Evolutionary conservation across 2,888 invertebrate species (phyloP), one percentile per base, ranked within the genome.

Genomic region (Lithophane socia): DNA sequence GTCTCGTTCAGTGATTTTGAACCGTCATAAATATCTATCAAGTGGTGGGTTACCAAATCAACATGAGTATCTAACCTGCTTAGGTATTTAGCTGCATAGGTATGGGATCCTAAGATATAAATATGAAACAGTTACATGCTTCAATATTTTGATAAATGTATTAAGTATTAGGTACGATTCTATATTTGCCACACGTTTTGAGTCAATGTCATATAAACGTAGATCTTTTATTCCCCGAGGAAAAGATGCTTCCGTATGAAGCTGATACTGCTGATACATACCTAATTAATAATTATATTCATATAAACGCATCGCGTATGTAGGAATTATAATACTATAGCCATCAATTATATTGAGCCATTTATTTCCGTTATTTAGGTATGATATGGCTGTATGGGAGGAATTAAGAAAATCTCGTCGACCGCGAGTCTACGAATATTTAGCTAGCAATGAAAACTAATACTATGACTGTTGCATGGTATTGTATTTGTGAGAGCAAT

Each of bases 211-310:
- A 70, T 69, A 42, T 49, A 49, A 18, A 66, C 37, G 71, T 78
- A 85, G 72, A 65, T 65, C 49, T 67, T 73, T 80, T 73, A 85
- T 76, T 85, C 82, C 67, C 83, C 37, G 54, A 85, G 85, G 85
- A 77, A 77, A 73, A 64, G 60, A 77, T 49, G 42, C 83, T 85
- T 85, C 83, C 82, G 82, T 77, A 76, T 85, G 47, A 61, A 58
- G 81, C 61, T 66, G 47, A 76, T 73, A 67, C 69, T 54, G 81
- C 61, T 66, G 47, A 76, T 73, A 67, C 69, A 85, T 84, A 73
- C 66, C 42, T 82, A 66, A 73, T 83, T 73, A 73, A 69, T 72
- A 68, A 69, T 68, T 47, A 47, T 24, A 70, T 70, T 73, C 37
- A 84, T 70, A 58, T 80, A 84, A 67, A 74, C 49, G 52, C 54